Base-by-base conservation (phyloP, 2,888 invertebrate species). In the Tribolium freemani region DNA sequence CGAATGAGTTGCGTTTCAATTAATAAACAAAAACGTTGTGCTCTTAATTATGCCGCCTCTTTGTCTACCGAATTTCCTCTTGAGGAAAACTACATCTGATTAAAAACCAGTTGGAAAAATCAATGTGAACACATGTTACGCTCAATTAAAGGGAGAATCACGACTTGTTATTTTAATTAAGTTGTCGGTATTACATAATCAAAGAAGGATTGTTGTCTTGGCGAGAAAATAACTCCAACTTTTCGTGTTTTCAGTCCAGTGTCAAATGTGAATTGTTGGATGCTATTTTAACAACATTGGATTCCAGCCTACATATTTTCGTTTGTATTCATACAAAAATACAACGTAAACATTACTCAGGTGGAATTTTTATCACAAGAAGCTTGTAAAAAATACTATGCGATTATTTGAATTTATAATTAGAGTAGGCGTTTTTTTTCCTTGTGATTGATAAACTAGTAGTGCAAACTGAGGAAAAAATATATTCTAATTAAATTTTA, bases 21-120 rank as follows among this genome's bases (percentile, higher is more conserved):
- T 20, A n/a, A n/a, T 58, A 58, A 58, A 58, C 58, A 58, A 45
- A 16, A 44, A 44, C 21, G 45, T 58, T 21, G 21, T 21, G 45
- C 38, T n/a, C 38, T 16, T 10, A 10, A 16, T 13, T 38, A 38
- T 21, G 58, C 46, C 58, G 58, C 45, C 58, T 44, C 45, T 21
- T 58, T 31, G 58, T 58, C 58, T 58, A 20, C 16, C 16, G 44
- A 31, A 56, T 10, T 56, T 56, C 38, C 53, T 53, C 21, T 26
- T 26, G 26, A 9, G 10, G 38, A 38, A 38, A 38, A 38, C 8
- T 38, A n/a, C 38, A 38, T 1, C 38, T 38, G 38, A 38, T 9
- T 38, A 38, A 38, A 38, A 38, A 38, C 38, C 38, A 3, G 38
- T 38, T 38, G 31, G 31, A 31, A 31, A 31, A 31, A 31, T 31